Base-by-base conservation (phyloP, 2,888 invertebrate species). In the Hetaerina titia region DNA sequence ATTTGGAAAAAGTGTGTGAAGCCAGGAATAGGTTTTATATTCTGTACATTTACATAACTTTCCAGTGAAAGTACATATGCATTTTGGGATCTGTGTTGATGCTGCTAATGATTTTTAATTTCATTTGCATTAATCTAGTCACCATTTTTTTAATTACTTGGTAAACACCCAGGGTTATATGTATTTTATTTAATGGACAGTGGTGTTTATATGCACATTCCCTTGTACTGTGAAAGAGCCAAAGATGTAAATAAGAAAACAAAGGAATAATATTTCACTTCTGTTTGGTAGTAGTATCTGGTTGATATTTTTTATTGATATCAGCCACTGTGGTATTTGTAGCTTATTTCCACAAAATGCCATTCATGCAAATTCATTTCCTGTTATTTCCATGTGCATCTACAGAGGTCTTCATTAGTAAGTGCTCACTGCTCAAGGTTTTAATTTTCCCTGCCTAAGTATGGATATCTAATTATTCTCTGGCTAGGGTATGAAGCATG, bases 81-180 rank as follows among this genome's bases (percentile, higher is more conserved):
- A 31, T 31, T 81, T 81, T 81, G 81, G 81, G 81, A 81, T 31
- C 31, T 81, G 81, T 19, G 31, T 81, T 81, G 81, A 81, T 81
- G 11, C 81, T 31, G 13, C 31, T 81, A 9, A 31, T 81, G 81
- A 31, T 31, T 69, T 81, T 81, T 31, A n/a, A 81, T 81, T 81
- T 69, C 22, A 13, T 81, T 81, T 69, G 22, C n/a, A 17, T 69
- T 31, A 31, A 81, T 81, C 81, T 81, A 81, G 81, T 81, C 81
- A 81, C 31, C 13, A 60, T 81, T 81, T n/a, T 74, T 74, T n/a
- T 19, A 31, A 31, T 81, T 31, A 25, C 25, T 81, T 31, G 31
- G 81, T 81, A 81, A 31, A 81, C 15, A 15, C 31, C 81, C 81
- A 81, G 2, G 11, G n/a, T 11, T 81, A 31, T 6, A 17, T 60